Evolutionary conservation across 1,140 invertebrate species (phyloP).

Genomic region (Luehdorfia chinensis): DNA sequence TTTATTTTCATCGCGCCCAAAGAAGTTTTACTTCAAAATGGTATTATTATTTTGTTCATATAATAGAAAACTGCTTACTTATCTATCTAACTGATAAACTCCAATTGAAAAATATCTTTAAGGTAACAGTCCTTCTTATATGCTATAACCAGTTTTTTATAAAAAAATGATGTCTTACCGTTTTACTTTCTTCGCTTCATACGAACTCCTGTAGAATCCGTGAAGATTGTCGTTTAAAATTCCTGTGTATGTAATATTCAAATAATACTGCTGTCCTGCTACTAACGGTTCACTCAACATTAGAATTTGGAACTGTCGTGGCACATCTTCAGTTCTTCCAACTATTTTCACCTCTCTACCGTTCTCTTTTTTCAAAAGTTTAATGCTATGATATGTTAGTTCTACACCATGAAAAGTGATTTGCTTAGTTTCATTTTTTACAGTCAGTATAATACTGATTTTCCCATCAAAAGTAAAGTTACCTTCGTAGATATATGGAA

Average conservation of each 20-base stretch:
- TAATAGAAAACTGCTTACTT: too few species aligned
- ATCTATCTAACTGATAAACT: too few species aligned
- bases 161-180: too few species aligned
- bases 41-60: too few species aligned
- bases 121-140: too few species aligned
- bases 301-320: constrained; percentile 86
- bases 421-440: constrained; percentile 81
- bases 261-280: constrained; percentile 79
- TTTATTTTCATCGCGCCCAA: too few species aligned
- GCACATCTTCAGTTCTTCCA: constrained; percentile 78
- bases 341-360: constrained; percentile 43
- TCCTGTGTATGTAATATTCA: constrained; percentile 85
- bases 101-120: too few species aligned
- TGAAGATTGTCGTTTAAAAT: constrained; percentile 86
- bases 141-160: too few species aligned
- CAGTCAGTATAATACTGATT: constrained; percentile 82
- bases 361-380: constrained; percentile 62
- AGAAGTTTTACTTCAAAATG: too few species aligned
- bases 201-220: constrained; percentile 93
- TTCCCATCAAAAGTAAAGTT: constrained; percentile 89
- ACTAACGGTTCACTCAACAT: constrained; percentile 78
- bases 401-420: constrained; percentile 88
- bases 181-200: constrained; percentile 82
- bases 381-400: constrained; percentile 79
- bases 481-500: constrained; percentile 83